A percentile compares a stretch with the other conserved stretches of the same genome.
These are phyloP conservation scores for Fulica atra DNA, from an alignment of 2,113 vertebrate species.

Conservation along the genomic window DNA sequence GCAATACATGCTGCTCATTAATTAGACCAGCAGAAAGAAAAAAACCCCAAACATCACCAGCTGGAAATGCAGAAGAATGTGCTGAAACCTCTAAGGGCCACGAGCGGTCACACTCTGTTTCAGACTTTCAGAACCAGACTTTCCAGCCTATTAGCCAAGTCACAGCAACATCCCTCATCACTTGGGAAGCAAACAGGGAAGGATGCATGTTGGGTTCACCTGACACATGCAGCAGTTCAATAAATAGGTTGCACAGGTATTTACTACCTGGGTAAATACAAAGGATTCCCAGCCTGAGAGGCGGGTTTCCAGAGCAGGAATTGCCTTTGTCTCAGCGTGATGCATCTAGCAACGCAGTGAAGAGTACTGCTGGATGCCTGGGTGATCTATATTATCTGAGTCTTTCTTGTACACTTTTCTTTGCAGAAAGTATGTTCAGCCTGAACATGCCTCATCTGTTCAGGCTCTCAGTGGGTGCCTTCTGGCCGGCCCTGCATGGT, in stretches of 20 bases:
- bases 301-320: not conserved
- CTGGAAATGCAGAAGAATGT: conserved; percentile 14
- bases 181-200: not conserved
- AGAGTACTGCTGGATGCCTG: not conserved
- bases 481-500: not conserved
- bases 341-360: not conserved
- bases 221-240: not conserved
- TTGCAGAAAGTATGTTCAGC: not conserved
- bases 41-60: not conserved
- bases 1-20: conserved; percentile 46
- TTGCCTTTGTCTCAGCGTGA: not conserved
- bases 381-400: not conserved
- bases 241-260: not conserved
- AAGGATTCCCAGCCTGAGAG: not conserved
- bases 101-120: not conserved
- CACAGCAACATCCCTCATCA: not conserved
- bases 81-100: not conserved
- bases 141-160: not conserved
- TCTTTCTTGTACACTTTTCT: not conserved
- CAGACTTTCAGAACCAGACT: not conserved
- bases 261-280: not conserved
- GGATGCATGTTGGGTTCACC: not conserved
- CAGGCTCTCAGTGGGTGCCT: not conserved
- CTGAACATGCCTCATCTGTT: not conserved
- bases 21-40: conserved; percentile 8